A percentile compares a stretch with the other conserved stretches of the same genome.
phyloP scores from a whole-genome alignment of 2,797 vertebrate genomes.

The Poeciliopsis paucimaculata region DNA sequence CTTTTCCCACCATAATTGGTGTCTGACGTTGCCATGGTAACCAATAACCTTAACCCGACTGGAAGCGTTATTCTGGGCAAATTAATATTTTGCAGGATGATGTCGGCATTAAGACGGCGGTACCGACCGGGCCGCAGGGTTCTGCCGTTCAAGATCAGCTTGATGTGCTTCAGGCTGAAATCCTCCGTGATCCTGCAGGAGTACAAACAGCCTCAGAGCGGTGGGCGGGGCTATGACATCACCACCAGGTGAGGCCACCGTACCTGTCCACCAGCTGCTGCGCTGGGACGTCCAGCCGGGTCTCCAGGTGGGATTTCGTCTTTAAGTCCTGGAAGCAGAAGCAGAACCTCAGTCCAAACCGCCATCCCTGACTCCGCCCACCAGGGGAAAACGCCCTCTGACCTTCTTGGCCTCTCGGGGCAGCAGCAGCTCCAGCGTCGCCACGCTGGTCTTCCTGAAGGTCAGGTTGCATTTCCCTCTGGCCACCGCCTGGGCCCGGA shows the following conservation, averaged over 20 bases:
- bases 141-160: constrained; percentile 90
- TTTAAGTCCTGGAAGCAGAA: constrained; percentile 63
- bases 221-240: not conserved
- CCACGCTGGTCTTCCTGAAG: constrained; percentile 86
- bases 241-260: not conserved
- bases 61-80: too few species aligned
- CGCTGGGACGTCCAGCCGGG: constrained; percentile 83
- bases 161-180: constrained; percentile 84
- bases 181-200: constrained; percentile 83
- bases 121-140: constrained; percentile 76
- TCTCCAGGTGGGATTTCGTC: constrained; percentile 83
- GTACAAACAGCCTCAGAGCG: not conserved
- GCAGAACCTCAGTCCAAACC: not conserved
- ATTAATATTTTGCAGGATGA: too few species aligned
- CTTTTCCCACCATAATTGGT: too few species aligned
- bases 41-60: too few species aligned
- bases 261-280: constrained; percentile 89
- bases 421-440: constrained; percentile 89
- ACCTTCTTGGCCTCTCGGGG: constrained; percentile 74
- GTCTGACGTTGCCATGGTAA: too few species aligned
- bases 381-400: too few species aligned
- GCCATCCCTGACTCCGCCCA: too few species aligned
- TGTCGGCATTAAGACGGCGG: not conserved
- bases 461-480: constrained; percentile 86
- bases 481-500: constrained; percentile 85